phyloP scores from a whole-genome alignment of 2,113 vertebrate genomes.

The Neogobius melanostomus region DNA sequence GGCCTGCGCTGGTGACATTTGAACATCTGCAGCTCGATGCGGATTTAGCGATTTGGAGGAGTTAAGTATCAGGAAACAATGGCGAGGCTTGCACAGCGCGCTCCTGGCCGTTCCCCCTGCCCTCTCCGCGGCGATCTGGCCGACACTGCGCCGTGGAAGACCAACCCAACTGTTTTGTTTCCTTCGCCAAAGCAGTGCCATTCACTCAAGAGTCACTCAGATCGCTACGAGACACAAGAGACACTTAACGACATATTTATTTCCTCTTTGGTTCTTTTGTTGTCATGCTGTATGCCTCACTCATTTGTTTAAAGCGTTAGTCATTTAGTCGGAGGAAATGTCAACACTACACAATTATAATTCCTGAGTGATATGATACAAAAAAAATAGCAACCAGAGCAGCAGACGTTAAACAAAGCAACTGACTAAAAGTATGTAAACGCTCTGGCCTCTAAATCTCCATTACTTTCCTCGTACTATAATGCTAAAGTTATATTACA shows the following conservation, averaged over 20 bases:
- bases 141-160: constrained; percentile 39
- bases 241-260: neutral
- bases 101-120: constrained; percentile 61
- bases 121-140: constrained; percentile 46
- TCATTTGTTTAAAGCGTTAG: neutral
- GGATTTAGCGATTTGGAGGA: constrained; percentile 1
- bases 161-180: constrained; percentile 49
- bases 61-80: neutral
- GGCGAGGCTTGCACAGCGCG: constrained; percentile 6
- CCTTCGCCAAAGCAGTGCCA: constrained; percentile 26
- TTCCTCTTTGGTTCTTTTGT: neutral
- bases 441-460: too few species aligned
- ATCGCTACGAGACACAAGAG: neutral
- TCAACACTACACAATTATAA: neutral
- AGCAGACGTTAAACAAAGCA: too few species aligned
- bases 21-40: neutral
- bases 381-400: too few species aligned
- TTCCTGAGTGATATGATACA: too few species aligned
- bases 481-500: too few species aligned
- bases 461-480: too few species aligned
- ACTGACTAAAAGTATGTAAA: too few species aligned
- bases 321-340: neutral
- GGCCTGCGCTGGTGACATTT: neutral
- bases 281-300: neutral
- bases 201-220: neutral